phyloP scores from a whole-genome alignment of 2,797 vertebrate species.

The Periparus ater region DNA sequence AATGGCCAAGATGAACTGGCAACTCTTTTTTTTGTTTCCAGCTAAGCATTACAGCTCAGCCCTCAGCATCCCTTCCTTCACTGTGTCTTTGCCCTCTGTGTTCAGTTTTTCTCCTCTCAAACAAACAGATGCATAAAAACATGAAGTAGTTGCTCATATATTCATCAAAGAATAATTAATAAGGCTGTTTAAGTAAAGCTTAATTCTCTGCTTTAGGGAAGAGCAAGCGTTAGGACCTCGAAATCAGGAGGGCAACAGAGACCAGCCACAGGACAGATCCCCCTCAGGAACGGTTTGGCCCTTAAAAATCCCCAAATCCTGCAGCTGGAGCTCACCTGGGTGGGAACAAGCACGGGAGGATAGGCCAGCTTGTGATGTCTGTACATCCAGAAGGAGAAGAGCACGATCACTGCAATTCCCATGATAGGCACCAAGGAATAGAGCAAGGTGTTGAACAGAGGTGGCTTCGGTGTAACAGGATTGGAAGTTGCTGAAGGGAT shows the following conservation, averaged over 20 bases:
- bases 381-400: constrained; percentile 99
- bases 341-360: constrained; percentile 95
- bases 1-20: neutral
- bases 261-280: neutral
- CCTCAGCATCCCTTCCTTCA: neutral
- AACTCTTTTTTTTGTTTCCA: neutral
- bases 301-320: neutral
- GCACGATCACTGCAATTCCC: constrained; percentile 89
- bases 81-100: neutral
- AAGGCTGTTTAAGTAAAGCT: constrained; percentile 13
- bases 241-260: neutral
- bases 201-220: neutral
- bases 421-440: constrained; percentile 96
- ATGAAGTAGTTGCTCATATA: neutral
- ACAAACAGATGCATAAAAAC: neutral
- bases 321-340: constrained; percentile 85
- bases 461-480: constrained; percentile 89
- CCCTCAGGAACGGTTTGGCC: neutral
- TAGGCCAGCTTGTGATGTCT: constrained; percentile 97
- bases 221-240: neutral
- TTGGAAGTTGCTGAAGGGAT: constrained; percentile 87
- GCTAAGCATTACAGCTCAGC: neutral
- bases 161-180: neutral
- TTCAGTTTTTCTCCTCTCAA: neutral
- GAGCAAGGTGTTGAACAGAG: constrained; percentile 92